Conservation (phyloP, 2,888 invertebrate species). For the Thalpophila matura region DNA sequence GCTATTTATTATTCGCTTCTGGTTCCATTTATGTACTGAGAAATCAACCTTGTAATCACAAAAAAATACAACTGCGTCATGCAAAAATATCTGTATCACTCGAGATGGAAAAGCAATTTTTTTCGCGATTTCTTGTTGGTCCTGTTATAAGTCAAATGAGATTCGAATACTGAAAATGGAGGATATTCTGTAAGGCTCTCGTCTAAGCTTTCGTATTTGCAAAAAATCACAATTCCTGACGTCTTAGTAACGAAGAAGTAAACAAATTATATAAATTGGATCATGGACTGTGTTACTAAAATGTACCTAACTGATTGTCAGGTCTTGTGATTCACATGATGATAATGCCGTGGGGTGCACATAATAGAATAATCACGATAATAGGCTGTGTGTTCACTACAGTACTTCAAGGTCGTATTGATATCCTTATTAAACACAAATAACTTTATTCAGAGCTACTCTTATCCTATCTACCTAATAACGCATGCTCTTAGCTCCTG, state of each 20-base stretch:
- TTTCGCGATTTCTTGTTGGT: too few relatives aligned
- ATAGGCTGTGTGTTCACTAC: slow-evolving; percentile 10
- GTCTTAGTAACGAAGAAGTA: not conserved
- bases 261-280: slow-evolving; percentile 1
- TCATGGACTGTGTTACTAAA: not conserved
- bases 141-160: too few relatives aligned
- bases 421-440: slow-evolving; percentile 53
- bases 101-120: too few relatives aligned
- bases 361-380: slow-evolving; percentile 34
- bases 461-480: not conserved
- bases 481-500: not conserved
- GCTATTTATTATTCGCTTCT: too few relatives aligned
- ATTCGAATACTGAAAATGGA: too few relatives aligned
- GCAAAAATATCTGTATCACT: too few relatives aligned
- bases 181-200: too few relatives aligned
- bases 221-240: not conserved
- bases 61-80: too few relatives aligned
- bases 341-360: slow-evolving; percentile 29
- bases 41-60: too few relatives aligned
- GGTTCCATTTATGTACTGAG: too few relatives aligned
- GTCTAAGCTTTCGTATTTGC: not conserved
- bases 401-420: slow-evolving; percentile 60
- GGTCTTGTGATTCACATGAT: slow-evolving; percentile 14
- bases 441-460: slow-evolving; percentile 10
- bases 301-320: not conserved